Conservation (phyloP, 2,888 invertebrate genomes). For the Ceriagrion tenellum region DNA sequence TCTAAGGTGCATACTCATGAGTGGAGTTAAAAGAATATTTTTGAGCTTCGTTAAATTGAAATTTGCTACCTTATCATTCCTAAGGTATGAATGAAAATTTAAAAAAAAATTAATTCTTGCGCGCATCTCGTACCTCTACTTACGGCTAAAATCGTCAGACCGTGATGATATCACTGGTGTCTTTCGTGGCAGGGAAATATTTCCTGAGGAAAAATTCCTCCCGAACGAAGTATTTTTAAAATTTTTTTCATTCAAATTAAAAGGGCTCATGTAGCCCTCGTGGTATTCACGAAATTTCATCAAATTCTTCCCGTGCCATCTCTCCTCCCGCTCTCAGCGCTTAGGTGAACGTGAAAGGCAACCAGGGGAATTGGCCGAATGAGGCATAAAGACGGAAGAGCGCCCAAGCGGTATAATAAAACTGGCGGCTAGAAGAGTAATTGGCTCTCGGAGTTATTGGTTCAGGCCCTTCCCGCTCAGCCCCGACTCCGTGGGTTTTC, state of each 20-base stretch:
- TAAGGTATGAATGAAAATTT: not conserved
- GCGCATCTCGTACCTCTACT: not conserved
- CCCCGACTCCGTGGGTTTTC: not conserved
- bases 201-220: not conserved
- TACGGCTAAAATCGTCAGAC: not conserved
- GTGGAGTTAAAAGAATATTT: no score
- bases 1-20: no score
- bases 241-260: not conserved
- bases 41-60: not conserved
- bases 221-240: not conserved
- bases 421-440: constrained; percentile 29
- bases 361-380: not conserved
- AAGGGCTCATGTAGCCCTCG: not conserved
- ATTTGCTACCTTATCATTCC: not conserved
- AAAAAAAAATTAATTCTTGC: not conserved
- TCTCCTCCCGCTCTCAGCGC: not conserved
- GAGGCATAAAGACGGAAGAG: constrained; percentile 17
- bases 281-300: not conserved
- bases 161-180: not conserved
- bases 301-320: not conserved
- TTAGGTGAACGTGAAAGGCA: not conserved
- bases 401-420: constrained; percentile 29
- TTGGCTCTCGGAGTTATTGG: constrained; percentile 36
- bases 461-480: not conserved
- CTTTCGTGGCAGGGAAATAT: not conserved